Evolutionary conservation across 1,140 invertebrate species (phyloP), one percentile per base, ranked within the genome.

Genomic region (Dendrolimus punctatus): DNA sequence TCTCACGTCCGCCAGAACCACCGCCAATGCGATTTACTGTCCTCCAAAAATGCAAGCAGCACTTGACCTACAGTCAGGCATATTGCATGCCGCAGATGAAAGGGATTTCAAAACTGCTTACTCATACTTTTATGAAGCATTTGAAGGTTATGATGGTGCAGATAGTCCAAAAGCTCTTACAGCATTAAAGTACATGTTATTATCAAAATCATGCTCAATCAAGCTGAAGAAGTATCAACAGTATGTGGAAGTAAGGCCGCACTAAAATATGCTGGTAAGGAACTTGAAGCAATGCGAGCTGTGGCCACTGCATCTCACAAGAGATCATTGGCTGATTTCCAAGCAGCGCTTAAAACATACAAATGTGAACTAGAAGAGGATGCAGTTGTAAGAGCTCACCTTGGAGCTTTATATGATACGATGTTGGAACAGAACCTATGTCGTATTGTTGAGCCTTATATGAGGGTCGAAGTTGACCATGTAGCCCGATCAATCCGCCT

Each of bases 121-220:
- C 85, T 99, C 98, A 42, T 99, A 99, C 80, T 99, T 99, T 80
- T 99, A 99, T 88, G 99, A 99, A 90, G 98, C 98, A 41, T 99
- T 99, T 88, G 99, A 99, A 90, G 98, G 98, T 59, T 99, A 98
- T 87, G 98, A 99, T 84, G 98, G 96, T 64, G 94, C 98, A 9
- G 97, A 99, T 73, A 93, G 91, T 71, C 92, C 93, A 8, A 98
- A 97, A 85, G 98, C 98, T 6, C 83, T 99, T 4, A 95, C 92
- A 43, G 96, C 97, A 23, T 88, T 99, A 2, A 99, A 99, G 80
- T 99, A 99, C 84, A 99, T 99, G 98, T 90, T 99, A 55, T 81
- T 99, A 47, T 98, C 96, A 47, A 99, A 90, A 99, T 99, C 58
- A 99, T 99, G 97, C 87, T 99, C 8, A 97, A 96, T 65, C 92